Conservation (phyloP, 1,140 invertebrate species). For the Drosophila nigromelanica region DNA sequence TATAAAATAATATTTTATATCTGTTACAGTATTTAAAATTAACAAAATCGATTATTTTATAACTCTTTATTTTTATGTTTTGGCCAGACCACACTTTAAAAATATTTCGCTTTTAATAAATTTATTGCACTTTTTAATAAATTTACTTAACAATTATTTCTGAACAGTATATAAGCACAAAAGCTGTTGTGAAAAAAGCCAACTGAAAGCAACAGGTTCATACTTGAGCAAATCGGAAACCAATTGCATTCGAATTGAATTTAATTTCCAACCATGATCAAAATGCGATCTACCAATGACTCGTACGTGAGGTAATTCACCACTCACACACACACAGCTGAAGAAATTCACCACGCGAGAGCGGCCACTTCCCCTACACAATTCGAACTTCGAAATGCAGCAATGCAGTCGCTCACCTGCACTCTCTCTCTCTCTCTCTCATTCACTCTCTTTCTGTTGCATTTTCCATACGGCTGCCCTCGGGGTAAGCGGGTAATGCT, state of each 20-base stretch:
- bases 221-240: constrained; percentile 20
- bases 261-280: constrained; percentile 5
- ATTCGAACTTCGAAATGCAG: constrained; percentile 69
- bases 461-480: constrained; percentile 16
- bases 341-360: constrained; percentile 47
- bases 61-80: too few species aligned
- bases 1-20: too few species aligned
- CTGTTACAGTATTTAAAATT: too few species aligned
- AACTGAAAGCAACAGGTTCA: constrained; percentile 3
- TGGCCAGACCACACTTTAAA: too few species aligned
- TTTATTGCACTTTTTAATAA: too few species aligned
- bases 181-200: not conserved
- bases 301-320: constrained; percentile 37
- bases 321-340: constrained; percentile 17
- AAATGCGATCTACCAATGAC: constrained; percentile 30
- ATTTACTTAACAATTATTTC: too few species aligned
- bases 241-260: constrained; percentile 25
- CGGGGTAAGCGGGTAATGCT: not conserved
- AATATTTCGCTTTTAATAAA: too few species aligned
- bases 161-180: not conserved
- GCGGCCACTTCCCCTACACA: constrained; percentile 29
- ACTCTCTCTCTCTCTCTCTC: constrained; percentile 3
- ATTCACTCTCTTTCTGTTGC: not conserved
- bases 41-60: too few species aligned
- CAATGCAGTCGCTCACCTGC: not conserved